These are phyloP conservation scores for Tetraodon nigroviridis DNA, from an alignment of 2,113 vertebrate genomes.

Conservation along the genomic window DNA sequence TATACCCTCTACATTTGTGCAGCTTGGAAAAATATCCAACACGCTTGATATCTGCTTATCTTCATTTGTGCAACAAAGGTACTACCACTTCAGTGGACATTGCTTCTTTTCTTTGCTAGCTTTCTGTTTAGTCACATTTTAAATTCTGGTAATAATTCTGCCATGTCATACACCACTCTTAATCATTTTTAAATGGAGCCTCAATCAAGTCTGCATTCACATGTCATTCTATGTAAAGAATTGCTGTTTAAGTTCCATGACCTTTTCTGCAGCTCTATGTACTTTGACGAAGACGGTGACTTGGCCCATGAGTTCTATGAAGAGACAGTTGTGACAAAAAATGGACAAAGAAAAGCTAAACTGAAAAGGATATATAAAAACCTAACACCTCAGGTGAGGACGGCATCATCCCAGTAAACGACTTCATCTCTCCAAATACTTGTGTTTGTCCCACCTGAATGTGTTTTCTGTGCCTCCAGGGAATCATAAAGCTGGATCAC, in stretches of 20 bases:
- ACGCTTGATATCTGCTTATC: no score
- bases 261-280: constrained; percentile 83
- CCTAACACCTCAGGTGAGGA: constrained; percentile 91
- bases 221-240: background rate
- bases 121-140: no score
- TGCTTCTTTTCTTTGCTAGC: no score
- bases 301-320: constrained; percentile 98
- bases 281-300: constrained; percentile 95
- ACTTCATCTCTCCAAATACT: background rate
- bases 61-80: no score
- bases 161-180: no score
- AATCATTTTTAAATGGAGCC: no score
- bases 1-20: constrained; percentile 5
- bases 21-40: no score
- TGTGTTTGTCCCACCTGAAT: background rate
- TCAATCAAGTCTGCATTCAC: background rate
- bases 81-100: no score
- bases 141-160: no score
- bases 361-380: constrained; percentile 95
- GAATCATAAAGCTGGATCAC: constrained; percentile 91
- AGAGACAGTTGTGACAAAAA: constrained; percentile 95
- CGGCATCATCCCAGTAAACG: background rate
- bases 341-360: constrained; percentile 92
- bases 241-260: background rate
- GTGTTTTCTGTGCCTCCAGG: constrained; percentile 70